Conservation (phyloP, 2,113 vertebrate species). For the Illadopsis cleaveri region DNA sequence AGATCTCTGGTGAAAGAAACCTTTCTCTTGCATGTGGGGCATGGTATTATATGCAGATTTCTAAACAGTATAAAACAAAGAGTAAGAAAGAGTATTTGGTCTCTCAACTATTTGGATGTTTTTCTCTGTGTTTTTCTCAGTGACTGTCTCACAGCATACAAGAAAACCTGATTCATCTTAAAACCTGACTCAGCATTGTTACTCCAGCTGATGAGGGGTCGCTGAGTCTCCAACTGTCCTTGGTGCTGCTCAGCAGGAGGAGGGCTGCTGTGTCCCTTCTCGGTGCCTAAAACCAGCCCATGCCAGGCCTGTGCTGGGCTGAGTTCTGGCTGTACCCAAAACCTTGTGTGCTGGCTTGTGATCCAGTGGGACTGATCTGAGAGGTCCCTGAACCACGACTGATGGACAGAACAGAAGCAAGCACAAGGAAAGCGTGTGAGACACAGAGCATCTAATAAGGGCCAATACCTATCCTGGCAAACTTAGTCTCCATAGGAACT, state of each 20-base stretch:
- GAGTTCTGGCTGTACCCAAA: not conserved
- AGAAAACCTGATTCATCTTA: not conserved
- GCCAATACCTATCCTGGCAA: not conserved
- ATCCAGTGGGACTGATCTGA: not conserved
- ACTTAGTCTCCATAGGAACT: not conserved
- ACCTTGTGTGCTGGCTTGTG: not conserved
- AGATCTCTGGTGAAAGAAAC: not conserved
- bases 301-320: not conserved
- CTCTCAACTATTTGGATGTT: not conserved
- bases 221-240: not conserved
- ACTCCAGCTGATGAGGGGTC: not conserved
- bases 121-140: not conserved
- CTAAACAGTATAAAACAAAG: not conserved
- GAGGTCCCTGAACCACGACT: not conserved
- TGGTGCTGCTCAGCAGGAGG: not conserved
- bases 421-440: rapidly evolving
- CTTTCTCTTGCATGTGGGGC: not conserved
- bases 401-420: not conserved
- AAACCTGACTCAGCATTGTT: not conserved
- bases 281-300: rapidly evolving
- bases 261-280: not conserved
- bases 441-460: not conserved
- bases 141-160: not conserved
- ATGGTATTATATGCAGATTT: not conserved
- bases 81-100: not conserved